A percentile compares a stretch with the other conserved stretches of the same genome.
Conservation (phyloP, 2,797 vertebrate genomes). For the Poecilia velifera region DNA sequence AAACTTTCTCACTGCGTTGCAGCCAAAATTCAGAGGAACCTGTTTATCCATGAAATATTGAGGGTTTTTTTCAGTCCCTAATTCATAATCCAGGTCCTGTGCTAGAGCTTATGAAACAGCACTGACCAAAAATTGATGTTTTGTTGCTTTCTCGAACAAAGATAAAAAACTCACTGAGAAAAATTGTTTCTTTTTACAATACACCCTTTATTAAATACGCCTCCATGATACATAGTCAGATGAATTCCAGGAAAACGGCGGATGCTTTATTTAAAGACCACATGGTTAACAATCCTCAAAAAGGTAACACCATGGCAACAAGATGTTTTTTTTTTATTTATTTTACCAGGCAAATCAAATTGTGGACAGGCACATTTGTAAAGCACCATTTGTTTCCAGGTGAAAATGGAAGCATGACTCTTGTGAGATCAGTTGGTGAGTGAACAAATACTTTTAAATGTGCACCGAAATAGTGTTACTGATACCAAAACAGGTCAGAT, state of each 20-base stretch:
- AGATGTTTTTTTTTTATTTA: conserved; percentile 5
- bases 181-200: conserved; percentile 22
- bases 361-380: conserved; percentile 68
- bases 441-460: conserved; percentile 48
- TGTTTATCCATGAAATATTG: conserved; percentile 37
- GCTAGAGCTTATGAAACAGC: neutral
- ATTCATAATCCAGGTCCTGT: neutral
- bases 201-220: conserved; percentile 64
- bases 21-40: conserved; percentile 56
- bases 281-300: conserved; percentile 50
- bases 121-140: no score
- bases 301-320: conserved; percentile 68
- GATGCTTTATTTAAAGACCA: conserved; percentile 56
- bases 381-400: conserved; percentile 70
- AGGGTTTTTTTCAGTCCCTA: conserved; percentile 3
- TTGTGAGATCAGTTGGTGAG: conserved; percentile 33
- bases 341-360: conserved; percentile 65
- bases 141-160: neutral
- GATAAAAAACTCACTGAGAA: neutral
- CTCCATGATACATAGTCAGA: conserved; percentile 31
- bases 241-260: conserved; percentile 30
- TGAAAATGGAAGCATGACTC: conserved; percentile 43
- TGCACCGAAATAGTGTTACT: conserved; percentile 20
- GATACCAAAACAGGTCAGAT: conserved; percentile 30
- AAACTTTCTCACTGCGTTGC: conserved; percentile 14